These are phyloP conservation scores for Agrochola lychnidis DNA, from an alignment of 2,888 invertebrate species.

Conservation along the genomic window DNA sequence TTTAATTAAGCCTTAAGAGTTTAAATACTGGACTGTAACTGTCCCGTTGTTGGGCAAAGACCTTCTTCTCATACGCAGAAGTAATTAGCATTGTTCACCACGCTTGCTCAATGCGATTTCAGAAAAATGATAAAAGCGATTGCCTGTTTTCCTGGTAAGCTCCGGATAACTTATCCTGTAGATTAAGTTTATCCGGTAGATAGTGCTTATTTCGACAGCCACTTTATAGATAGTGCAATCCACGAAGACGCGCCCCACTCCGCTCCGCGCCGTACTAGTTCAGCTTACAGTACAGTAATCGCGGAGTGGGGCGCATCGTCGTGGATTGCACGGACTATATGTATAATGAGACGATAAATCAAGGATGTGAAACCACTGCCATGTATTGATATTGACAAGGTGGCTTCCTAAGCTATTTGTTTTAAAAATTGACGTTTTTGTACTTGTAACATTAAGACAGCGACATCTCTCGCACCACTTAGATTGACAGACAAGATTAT, in stretches of 20 bases:
- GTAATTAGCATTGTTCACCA: not conserved
- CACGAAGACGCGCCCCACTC: too few relatives aligned
- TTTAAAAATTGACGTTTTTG: constrained; percentile 25
- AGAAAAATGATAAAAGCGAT: not conserved
- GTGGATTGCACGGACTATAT: too few relatives aligned
- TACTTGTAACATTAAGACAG: constrained; percentile 12
- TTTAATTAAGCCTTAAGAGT: not conserved
- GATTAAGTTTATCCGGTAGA: not conserved
- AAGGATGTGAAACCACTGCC: constrained; percentile 28
- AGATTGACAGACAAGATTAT: not conserved
- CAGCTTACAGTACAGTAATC: too few relatives aligned
- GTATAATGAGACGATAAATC: not conserved
- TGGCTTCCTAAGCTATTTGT: constrained; percentile 18
- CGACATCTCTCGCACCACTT: constrained; percentile 15
- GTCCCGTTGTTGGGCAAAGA: constrained; percentile 7
- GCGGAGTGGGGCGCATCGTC: too few relatives aligned
- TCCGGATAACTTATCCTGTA: not conserved
- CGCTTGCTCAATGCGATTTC: constrained; percentile 24
- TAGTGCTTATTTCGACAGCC: not conserved
- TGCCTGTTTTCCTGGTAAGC: not conserved
- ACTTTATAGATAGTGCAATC: too few relatives aligned
- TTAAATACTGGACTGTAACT: not conserved
- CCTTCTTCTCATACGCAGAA: constrained; percentile 11
- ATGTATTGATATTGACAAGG: constrained; percentile 13
- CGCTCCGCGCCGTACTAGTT: too few relatives aligned